Conservation (phyloP, 2,888 invertebrate genomes). For the Syrphus vitripennis region DNA sequence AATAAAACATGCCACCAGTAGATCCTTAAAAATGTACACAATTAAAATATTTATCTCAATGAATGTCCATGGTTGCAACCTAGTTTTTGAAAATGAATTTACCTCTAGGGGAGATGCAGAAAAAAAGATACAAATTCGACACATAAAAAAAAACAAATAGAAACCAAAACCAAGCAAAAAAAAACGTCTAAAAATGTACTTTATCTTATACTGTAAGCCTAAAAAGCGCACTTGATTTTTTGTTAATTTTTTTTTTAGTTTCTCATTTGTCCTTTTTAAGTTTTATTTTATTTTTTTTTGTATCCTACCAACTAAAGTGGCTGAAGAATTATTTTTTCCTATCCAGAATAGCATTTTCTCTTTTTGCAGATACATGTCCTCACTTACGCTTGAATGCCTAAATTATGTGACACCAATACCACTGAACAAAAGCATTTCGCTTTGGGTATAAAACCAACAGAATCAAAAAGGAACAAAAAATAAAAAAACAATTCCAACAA, state of each 20-base stretch:
- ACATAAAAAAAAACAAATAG: constrained; percentile 29
- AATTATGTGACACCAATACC: constrained; percentile 68
- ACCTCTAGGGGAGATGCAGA: constrained; percentile 2
- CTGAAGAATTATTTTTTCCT: constrained; percentile 54
- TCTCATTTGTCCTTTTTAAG: constrained; percentile 20
- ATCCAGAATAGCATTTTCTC: constrained; percentile 51
- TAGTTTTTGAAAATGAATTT: not conserved
- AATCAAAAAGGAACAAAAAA: constrained; percentile 10
- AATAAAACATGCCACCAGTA: too few species aligned
- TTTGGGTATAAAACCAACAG: constrained; percentile 59
- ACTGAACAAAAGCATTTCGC: constrained; percentile 55
- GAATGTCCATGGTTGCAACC: constrained; percentile 21
- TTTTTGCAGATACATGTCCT: constrained; percentile 55
- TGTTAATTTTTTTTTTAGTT: not conserved
- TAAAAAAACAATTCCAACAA: constrained; percentile 37
- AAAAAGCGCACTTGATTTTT: constrained; percentile 55
- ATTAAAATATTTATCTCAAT: constrained; percentile 14
- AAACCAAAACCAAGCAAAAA: constrained; percentile 52
- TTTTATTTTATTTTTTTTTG: constrained; percentile 4
- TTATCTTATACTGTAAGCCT: constrained; percentile 44
- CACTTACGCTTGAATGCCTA: constrained; percentile 59
- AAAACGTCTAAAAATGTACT: constrained; percentile 60
- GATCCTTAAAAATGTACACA: not conserved
- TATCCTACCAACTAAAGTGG: constrained; percentile 48
- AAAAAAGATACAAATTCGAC: constrained; percentile 16